Base-by-base conservation (phyloP, 2,113 vertebrate genomes). In the Neodon shergylaensis region DNA sequence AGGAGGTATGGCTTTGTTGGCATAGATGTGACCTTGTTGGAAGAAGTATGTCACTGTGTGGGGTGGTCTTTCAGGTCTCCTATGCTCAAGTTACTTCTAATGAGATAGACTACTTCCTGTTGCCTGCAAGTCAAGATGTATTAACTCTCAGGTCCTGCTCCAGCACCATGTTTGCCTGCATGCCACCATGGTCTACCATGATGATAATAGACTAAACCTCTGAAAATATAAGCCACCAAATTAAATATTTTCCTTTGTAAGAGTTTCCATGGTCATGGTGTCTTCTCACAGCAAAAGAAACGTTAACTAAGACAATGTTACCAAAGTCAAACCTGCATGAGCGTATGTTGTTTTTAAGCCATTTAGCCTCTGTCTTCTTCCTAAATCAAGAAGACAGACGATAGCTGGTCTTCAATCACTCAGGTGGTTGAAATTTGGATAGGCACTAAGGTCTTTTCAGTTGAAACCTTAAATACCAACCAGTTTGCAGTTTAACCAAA, bases 351-450 rank as follows among this genome's bases (percentile, higher is more conserved):
- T 49, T 78, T 76, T 49, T 10, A 78, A 49, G 39, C 28, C 76
- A 82, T 76, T 85, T 88, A n/a, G 19, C 42, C 33, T 58, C 52
- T 82, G 74, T 84, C 42, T 96, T 95, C 14, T 82, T 91, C 68
- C 24, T 65, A 66, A 73, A 24, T 42, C 33, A 96, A 5, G 72
- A 36, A 94, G 52, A 74, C 92, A 65, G 12, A 94, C 22, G 36
- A 54, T 74, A 81, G 66, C 49, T 94, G 44, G 54, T 65, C 17
- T 92, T 90, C 24, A 24, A 16, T 88, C 14, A 82, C 63, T 81
- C 24, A 65, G 19, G 12, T 78, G 33, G 61, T 83, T 97, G 82
- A 97, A 88, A 84, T 33, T 88, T 91, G 10, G 16, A 12, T 8
- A 77, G 73, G 36, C 7, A 94, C 66, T 17, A 88, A 79, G 9